Evolutionary conservation across 2,888 invertebrate genomes (phyloP), one percentile per base, ranked within the genome.

Genomic region (Volucella zonaria): DNA sequence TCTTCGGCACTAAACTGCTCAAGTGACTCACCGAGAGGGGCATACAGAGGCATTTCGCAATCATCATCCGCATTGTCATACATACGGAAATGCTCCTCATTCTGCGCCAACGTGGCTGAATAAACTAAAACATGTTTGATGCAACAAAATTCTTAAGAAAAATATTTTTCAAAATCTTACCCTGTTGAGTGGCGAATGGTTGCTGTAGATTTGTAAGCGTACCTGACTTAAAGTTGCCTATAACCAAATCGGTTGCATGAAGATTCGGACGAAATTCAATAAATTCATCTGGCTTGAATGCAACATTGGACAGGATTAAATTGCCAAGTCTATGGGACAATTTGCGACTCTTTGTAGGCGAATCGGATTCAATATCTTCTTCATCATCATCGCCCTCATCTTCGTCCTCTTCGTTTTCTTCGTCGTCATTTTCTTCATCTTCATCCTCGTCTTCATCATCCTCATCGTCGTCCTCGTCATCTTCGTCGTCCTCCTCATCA

Each of bases 211-310:
- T 91, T 12, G 89, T 85, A 8, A 90, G 86, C 38, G 89, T 88
- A 67, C 88, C 89, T 61, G 88, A 89, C 81, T 91, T 91, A 38
- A 90, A 88, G 86, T 90, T 90, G 74, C 89, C 88, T 70, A 90
- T 90, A 74, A 91, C 89, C 52, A 92, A 89, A 75, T 92, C 92
- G 9, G 91, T 88, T 61, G 89, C 89, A 82, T 88, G 89, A 47
- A 91, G 87, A 87, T 92, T 92, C 67, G 90, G 90, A 54, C 92
- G 90, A 80, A 91, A 91, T 74, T 92, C 92, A 10, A 91, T 89
- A 70, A 91, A 88, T 77, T 91, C 90, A 45, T 90, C 90, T 1
- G 90, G 89, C 77, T 90, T 90, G 9, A 90, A 88, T 8, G 89
- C 86, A 11, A 89, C 88, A 87, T 89, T 89, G 49, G 89, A 89